Percentiles rank a stretch among this genome's conserved stretches.
Conservation (phyloP, 2,888 invertebrate genomes). For the Corbicula japonica region DNA sequence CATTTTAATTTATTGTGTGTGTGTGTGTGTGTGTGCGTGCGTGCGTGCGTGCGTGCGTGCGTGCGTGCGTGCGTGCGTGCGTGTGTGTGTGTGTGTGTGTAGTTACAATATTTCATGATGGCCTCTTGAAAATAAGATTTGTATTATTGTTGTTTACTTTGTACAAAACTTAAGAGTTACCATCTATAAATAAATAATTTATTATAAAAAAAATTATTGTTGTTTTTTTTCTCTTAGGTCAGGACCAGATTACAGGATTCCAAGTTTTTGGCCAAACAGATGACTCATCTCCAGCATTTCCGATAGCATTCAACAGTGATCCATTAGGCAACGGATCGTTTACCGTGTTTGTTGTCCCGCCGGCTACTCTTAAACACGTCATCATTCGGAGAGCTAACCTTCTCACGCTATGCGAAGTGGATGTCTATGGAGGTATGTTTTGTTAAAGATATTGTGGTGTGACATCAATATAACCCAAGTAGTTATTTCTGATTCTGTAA, state of each 20-base stretch:
- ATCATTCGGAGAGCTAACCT: not conserved
- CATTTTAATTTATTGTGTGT: too few species aligned
- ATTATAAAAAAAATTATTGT: too few species aligned
- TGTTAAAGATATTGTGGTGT: too few species aligned
- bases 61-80: slow-evolving; percentile 4
- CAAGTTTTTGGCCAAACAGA: slow-evolving; percentile 12
- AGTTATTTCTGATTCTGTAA: too few species aligned
- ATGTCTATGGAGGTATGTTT: slow-evolving; percentile 20
- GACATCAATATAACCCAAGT: too few species aligned
- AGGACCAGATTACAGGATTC: slow-evolving; percentile 19
- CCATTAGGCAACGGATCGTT: not conserved
- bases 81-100: not conserved
- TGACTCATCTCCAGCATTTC: slow-evolving; percentile 13
- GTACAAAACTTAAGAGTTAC: too few species aligned
- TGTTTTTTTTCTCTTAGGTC: not conserved
- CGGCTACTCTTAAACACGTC: not conserved
- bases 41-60: slow-evolving; percentile 4
- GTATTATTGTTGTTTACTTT: too few species aligned
- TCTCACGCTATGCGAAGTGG: slow-evolving; percentile 22
- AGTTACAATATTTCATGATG: too few species aligned
- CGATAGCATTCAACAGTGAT: not conserved
- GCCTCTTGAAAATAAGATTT: too few species aligned
- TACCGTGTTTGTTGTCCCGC: slow-evolving; percentile 1
- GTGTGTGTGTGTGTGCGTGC: slow-evolving; percentile 4
- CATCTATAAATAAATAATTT: too few species aligned